Evolutionary conservation across 2,888 invertebrate species (phyloP).

Genomic region (Alloplasta piceator): DNA sequence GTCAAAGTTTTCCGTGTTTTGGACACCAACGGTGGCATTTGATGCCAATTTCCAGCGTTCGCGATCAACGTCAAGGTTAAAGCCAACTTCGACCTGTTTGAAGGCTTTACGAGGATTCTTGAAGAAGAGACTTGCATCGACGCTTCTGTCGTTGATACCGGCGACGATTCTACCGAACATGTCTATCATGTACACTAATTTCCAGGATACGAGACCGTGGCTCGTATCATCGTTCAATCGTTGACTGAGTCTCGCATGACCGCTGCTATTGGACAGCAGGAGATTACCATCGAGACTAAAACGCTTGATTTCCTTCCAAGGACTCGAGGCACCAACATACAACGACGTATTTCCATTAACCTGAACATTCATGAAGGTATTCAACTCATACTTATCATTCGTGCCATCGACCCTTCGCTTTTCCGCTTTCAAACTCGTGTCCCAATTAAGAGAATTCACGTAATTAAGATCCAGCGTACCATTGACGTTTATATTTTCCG

Average conservation of each 20-base stretch:
- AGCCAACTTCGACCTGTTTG: slow-evolving; percentile 84
- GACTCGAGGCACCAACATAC: slow-evolving; percentile 81
- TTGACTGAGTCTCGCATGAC: slow-evolving; percentile 78
- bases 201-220: slow-evolving; percentile 84
- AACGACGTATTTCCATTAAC: slow-evolving; percentile 77
- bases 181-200: slow-evolving; percentile 84
- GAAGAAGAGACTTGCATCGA: slow-evolving; percentile 84
- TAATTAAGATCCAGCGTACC: slow-evolving; percentile 68
- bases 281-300: slow-evolving; percentile 80
- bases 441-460: slow-evolving; percentile 78
- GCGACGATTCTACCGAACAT: slow-evolving; percentile 79
- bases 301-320: slow-evolving; percentile 82
- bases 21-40: slow-evolving; percentile 85
- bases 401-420: background rate
- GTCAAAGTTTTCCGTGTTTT: slow-evolving; percentile 84
- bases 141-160: slow-evolving; percentile 79
- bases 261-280: slow-evolving; percentile 76
- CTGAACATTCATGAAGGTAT: slow-evolving; percentile 75
- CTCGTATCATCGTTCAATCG: slow-evolving; percentile 83
- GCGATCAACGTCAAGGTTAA: slow-evolving; percentile 85
- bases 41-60: slow-evolving; percentile 86
- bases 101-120: slow-evolving; percentile 85
- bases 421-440: slow-evolving; percentile 63
- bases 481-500: slow-evolving; percentile 63
- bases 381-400: slow-evolving; percentile 65